Base-by-base conservation (phyloP, 2,797 vertebrate genomes). In the Pantherophis vulpinus region DNA sequence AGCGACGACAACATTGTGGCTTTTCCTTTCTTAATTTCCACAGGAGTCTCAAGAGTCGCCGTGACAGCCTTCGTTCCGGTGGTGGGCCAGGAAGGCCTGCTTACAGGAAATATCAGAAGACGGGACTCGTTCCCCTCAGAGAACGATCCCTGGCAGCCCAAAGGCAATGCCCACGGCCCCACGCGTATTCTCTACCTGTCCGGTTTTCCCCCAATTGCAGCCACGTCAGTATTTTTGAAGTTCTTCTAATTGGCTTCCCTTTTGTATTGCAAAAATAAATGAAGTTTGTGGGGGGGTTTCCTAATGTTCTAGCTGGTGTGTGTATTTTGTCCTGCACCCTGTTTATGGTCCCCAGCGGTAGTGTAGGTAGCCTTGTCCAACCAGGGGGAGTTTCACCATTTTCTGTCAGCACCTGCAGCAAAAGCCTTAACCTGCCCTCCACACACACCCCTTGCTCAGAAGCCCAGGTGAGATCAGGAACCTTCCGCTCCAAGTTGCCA, bases 211-310 rank as follows among this genome's bases (percentile, higher is more conserved):
- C 47, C 61, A 37, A 23, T 83, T 54, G 18, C n/a, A 55, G 86
- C 1, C 61, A 91, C 51, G 56, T 37, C 47, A 86, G 29, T 23
- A 58, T 91, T 27, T 58, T 10, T 13, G 16, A 55, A 55, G 23
- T 91, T 79, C 10, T 56, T 63, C 56, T 60, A 29, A 74, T 55
- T 60, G 79, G 47, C 70, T 20, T 63, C 29, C 74, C 42, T 58
- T 90, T 51, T 91, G 55, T 88, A 91, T 59, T 42, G 58, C 86
- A 93, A 87, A 55, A 88, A 89, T 90, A 90, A 93, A 86, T 88
- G 37, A 29, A 51, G 27, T 88, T 59, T 88, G 20, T 7, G 7
- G 11, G 87, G 6, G 29, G 56, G 56, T 6, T 63, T 5, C 13
- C 74, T 88, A 63, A 55, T 86, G 83, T 32, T 58, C 70, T 61